Evolutionary conservation across 1,140 invertebrate genomes (phyloP), one percentile per base, ranked within the genome.

Genomic region (Penaeus indicus): DNA sequence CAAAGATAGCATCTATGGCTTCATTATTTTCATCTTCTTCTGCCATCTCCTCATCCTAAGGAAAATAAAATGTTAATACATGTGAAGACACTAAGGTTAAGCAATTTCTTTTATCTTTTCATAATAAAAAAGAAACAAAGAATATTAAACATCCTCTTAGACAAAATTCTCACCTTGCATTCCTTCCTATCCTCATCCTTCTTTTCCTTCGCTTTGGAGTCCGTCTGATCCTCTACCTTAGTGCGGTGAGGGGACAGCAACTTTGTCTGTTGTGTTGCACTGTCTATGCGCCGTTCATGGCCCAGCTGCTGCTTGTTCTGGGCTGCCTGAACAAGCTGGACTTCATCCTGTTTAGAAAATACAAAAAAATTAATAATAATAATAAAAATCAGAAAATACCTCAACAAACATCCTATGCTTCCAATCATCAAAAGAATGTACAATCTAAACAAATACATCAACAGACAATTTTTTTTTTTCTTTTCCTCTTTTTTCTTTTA

Each of bases 41-140:
- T 18, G 94, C 95, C 92, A 95, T 94, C 5, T 96, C 91, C 92
- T 96, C 95, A 88, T 95, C 95, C 93, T 95, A 93, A 62, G 32
- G 67, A 54, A 88, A 25, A 84, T 42, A 84, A 77, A 82, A 22
- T 62, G 60, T 60, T 64, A 88, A 83, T 61, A 32, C 64, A 27
- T 38, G 5, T 19, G 42, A 19, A 32, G 18, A n/a, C 1, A n/a
- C 32, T 78, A 78, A 22, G 19, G 21, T 4, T 78, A 78, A 19
- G 32, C n/a, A 64, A 64, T 64, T 32, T 32, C 2, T 32, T 32
- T 32, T 32, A n/a, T 38, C 5, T 42, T 42, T 42, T 42, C 38
- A 42, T 42, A 7, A 77, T n/a, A 78, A 22, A 32, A 42, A 78
- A 21, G 3, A 78, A 42, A 62, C n/a, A 81, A 16, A 22, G 4